phyloP scores from a whole-genome alignment of 2,888 invertebrate genomes.

The Mythimna impura region DNA sequence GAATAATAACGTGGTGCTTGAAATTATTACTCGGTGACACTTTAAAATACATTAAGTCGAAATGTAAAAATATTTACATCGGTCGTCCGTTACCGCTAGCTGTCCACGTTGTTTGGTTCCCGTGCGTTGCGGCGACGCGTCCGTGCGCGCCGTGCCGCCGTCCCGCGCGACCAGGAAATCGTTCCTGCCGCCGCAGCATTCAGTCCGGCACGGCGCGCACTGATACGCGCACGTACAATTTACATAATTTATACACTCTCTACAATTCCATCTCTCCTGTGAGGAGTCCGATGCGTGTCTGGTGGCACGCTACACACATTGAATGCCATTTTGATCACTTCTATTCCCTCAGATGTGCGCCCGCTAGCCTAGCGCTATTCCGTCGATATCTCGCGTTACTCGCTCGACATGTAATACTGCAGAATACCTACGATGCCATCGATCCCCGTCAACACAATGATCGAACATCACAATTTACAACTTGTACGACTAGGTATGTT shows the following conservation, averaged over 20 bases:
- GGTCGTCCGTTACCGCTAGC: slow-evolving; percentile 57
- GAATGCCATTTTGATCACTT: slow-evolving; percentile 52
- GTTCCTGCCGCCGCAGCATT: slow-evolving; percentile 25
- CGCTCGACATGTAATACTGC: slow-evolving; percentile 79
- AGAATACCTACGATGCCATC: slow-evolving; percentile 72
- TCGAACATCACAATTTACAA: slow-evolving; percentile 73
- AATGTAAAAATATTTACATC: slow-evolving; percentile 88
- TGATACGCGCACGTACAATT: slow-evolving; percentile 44
- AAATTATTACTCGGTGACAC: slow-evolving; percentile 83
- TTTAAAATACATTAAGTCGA: slow-evolving; percentile 83
- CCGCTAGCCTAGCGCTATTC: slow-evolving; percentile 24
- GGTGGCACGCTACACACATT: slow-evolving; percentile 60
- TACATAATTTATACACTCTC: slow-evolving; percentile 53
- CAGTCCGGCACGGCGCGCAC: slow-evolving; percentile 17
- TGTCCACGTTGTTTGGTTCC: slow-evolving; percentile 47
- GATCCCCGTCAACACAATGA: slow-evolving; percentile 63
- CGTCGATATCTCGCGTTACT: slow-evolving; percentile 39
- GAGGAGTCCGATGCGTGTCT: slow-evolving; percentile 48
- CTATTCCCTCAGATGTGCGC: slow-evolving; percentile 38
- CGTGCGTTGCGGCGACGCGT: slow-evolving; percentile 4
- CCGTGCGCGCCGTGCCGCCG: slow-evolving; percentile 4
- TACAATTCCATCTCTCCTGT: slow-evolving; percentile 40
- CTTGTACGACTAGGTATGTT: slow-evolving; percentile 82
- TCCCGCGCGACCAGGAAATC: slow-evolving; percentile 16
- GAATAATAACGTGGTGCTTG: slow-evolving; percentile 82